Evolutionary conservation across 2,113 vertebrate species (phyloP).

Genomic region (Dasyprocta punctata): DNA sequence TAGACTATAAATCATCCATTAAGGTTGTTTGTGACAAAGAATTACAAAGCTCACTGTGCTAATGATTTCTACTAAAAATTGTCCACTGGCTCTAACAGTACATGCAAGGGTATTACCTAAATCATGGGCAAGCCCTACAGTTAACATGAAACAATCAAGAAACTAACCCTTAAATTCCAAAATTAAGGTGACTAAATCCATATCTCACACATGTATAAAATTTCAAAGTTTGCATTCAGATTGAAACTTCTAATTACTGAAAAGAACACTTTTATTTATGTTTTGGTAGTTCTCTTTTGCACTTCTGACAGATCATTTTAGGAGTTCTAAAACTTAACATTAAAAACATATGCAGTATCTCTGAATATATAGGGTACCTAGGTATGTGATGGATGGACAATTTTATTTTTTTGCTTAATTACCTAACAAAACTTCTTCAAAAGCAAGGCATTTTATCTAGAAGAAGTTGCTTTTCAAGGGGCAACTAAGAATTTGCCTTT

Average conservation of each 20-base stretch:
- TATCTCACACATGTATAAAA: slow-evolving; percentile 21
- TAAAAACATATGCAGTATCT: slow-evolving; percentile 16
- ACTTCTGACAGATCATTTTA: slow-evolving; percentile 14
- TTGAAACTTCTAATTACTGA: slow-evolving; percentile 40
- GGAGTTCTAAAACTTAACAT: slow-evolving; percentile 47
- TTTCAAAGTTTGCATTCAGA: slow-evolving; percentile 37
- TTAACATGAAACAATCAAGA: slow-evolving; percentile 37
- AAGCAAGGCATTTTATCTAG: slow-evolving; percentile 43
- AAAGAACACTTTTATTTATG: slow-evolving; percentile 36
- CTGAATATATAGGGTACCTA: slow-evolving; percentile 36
- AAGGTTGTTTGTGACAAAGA: slow-evolving; percentile 42
- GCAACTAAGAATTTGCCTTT: slow-evolving; percentile 43
- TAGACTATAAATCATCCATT: slow-evolving; percentile 16
- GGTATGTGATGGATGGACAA: not conserved
- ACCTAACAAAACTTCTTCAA: slow-evolving; percentile 63
- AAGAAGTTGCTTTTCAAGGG: slow-evolving; percentile 36
- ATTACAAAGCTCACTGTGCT: slow-evolving; percentile 43
- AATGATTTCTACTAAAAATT: slow-evolving; percentile 52
- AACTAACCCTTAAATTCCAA: slow-evolving; percentile 46
- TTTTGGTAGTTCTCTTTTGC: slow-evolving; percentile 7
- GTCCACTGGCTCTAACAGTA: slow-evolving; percentile 32
- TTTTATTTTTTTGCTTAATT: slow-evolving; percentile 32
- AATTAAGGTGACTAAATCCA: slow-evolving; percentile 44
- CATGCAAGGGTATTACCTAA: slow-evolving; percentile 27
- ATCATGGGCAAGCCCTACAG: slow-evolving; percentile 37